These are phyloP conservation scores for Chiloscyllium punctatum DNA, from an alignment of 2,797 vertebrate species.

Conservation along the genomic window DNA sequence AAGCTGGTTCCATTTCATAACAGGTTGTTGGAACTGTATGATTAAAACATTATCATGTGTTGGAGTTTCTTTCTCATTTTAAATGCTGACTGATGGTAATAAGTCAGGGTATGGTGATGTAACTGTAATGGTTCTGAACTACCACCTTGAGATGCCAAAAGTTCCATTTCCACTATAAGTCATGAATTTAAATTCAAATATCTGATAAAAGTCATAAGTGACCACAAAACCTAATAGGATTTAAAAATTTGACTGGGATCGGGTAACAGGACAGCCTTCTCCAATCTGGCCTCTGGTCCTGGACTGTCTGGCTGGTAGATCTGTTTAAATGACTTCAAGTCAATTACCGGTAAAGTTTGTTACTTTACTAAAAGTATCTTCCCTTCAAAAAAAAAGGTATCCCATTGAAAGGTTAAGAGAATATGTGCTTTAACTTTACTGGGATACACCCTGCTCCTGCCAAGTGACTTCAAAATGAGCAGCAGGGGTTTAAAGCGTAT, in stretches of 20 bases:
- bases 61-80: neutral
- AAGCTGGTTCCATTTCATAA: neutral
- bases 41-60: neutral
- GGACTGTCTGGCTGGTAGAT: neutral
- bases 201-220: neutral
- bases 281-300: neutral
- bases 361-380: too few species aligned
- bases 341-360: neutral
- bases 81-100: neutral
- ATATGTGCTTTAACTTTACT: neutral
- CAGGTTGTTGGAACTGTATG: neutral
- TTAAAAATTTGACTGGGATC: neutral
- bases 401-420: neutral
- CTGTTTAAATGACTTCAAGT: neutral
- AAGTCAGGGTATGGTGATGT: neutral
- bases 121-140: neutral
- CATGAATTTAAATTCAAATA: neutral
- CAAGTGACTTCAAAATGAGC: neutral
- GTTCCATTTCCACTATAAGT: neutral
- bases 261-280: neutral
- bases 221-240: neutral
- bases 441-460: neutral
- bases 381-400: neutral
- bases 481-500: neutral
- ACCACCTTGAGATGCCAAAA: neutral